phyloP scores from a whole-genome alignment of 2,888 invertebrate species.

The Micoletzkya japonica region DNA sequence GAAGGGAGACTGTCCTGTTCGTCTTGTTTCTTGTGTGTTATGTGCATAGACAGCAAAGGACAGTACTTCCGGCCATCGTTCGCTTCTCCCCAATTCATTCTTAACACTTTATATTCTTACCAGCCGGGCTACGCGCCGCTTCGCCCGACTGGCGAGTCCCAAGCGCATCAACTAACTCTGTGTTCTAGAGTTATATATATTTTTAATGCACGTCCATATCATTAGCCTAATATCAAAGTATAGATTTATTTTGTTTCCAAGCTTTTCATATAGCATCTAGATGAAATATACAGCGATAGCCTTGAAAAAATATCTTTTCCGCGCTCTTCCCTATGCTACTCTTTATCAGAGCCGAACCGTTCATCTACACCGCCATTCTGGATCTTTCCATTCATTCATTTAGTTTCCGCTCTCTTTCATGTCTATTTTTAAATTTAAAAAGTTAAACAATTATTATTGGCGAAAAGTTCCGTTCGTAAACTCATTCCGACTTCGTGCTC shows the following conservation, averaged over 20 bases:
- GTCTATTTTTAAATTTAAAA: background rate
- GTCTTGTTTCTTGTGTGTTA: slow-evolving; percentile 6
- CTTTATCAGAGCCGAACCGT: too few species aligned
- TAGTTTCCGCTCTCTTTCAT: background rate
- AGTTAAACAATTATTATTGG: background rate
- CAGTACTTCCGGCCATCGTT: slow-evolving; percentile 22
- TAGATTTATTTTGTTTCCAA: too few species aligned
- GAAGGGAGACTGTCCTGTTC: background rate
- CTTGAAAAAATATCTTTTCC: background rate
- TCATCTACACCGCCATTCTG: too few species aligned
- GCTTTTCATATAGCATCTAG: too few species aligned
- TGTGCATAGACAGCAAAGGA: slow-evolving; percentile 10
- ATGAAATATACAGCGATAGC: too few species aligned
- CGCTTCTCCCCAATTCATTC: slow-evolving; percentile 1
- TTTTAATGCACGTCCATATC: too few species aligned
- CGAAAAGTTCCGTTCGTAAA: background rate
- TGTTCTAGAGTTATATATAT: too few species aligned
- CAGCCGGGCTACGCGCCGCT: too few species aligned
- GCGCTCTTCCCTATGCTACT: background rate
- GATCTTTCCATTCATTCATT: background rate
- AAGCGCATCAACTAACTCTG: too few species aligned
- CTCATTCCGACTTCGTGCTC: background rate
- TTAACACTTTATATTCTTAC: too few species aligned
- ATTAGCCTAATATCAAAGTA: too few species aligned
- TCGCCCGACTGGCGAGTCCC: too few species aligned